Base-by-base conservation (phyloP, 2,888 invertebrate species). In the Andrena hattorfiana region DNA sequence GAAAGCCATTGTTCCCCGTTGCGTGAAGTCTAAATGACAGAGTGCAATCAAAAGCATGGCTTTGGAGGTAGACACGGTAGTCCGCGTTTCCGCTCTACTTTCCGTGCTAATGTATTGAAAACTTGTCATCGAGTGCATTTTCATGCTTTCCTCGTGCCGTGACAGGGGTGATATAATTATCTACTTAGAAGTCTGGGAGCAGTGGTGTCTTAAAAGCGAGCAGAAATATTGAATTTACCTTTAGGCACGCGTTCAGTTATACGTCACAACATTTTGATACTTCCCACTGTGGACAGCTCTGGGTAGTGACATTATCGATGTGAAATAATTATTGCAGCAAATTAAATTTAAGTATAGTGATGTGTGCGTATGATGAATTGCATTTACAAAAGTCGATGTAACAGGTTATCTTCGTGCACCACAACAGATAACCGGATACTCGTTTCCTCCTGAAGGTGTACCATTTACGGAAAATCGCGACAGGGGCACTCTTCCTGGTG, bases 1-100 rank as follows among this genome's bases (percentile, higher is more conserved):
- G 86, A 86, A 84, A 86, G 78, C 77, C 60, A 85, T 85, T 86
- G 86, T 83, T 71, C 66, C 20, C 23, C 48, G 54, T 77, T 82
- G 72, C 68, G 48, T 63, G 60, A 64, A 66, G 67, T 48, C 26
- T 74, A 51, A 76, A 86, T 81, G 64, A 84, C 72, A 84, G 20
- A 48, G 62, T 32, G 70, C 71, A 54, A 16, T 59, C 64, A 35
- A 59, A 28, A 35, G 54, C 54, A 42, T 49, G 72, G 66, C 35
- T 66, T 70, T 49, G 32, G 62, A 30, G 67, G 66, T 63, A 75
- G 77, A 76, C 66, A 81, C 54, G 69, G 54, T 77, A 68, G 59
- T 48, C 62, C 35, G 20, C 64, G 23, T 73, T 81, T 74, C 67
- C 77, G 84, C 73, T 84, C 84, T 13, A 76, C 71, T 81, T 81